A percentile compares a stretch with the other conserved stretches of the same genome.
phyloP scores from a whole-genome alignment of 1,140 invertebrate species.

The Drosophila ananassae region DNA sequence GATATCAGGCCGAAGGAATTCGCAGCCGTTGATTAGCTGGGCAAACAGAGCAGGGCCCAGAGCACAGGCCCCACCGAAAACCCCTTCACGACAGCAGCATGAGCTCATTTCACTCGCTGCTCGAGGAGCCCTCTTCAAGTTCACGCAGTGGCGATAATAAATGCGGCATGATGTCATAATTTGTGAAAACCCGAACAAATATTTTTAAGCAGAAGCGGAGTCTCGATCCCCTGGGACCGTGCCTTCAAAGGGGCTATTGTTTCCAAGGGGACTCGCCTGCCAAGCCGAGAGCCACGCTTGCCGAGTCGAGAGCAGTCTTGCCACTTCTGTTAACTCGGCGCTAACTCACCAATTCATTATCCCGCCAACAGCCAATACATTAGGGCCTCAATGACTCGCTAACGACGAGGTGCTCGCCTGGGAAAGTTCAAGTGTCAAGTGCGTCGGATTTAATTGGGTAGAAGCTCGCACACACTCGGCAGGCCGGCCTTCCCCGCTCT shows the following conservation, averaged over 20 bases:
- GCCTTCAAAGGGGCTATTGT: not conserved
- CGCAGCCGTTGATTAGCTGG: conserved; percentile 31
- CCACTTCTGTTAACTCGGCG: conserved; percentile 34
- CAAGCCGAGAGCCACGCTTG: no score
- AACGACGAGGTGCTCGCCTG: no score
- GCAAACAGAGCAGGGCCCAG: not conserved
- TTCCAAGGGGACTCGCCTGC: conserved; percentile 1
- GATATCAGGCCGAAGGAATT: conserved; percentile 44
- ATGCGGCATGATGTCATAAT: conserved; percentile 72
- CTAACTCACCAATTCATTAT: not conserved
- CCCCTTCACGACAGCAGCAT: conserved; percentile 28
- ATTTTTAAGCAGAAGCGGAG: not conserved
- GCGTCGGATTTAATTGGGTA: conserved; percentile 44
- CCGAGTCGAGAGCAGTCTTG: conserved; percentile 2
- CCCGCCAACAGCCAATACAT: no score
- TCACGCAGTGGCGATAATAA: conserved; percentile 74
- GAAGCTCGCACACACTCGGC: conserved; percentile 21
- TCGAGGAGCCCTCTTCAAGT: conserved; percentile 55
- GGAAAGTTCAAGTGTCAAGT: no score
- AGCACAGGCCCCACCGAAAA: not conserved
- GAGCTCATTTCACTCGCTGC: conserved; percentile 22
- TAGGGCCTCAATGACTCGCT: no score
- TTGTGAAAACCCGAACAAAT: conserved; percentile 45
- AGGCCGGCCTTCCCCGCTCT: conserved; percentile 24
- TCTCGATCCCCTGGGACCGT: not conserved